Evolutionary conservation across 2,797 vertebrate species (phyloP).

Genomic region (Pagetopsis macropterus): DNA sequence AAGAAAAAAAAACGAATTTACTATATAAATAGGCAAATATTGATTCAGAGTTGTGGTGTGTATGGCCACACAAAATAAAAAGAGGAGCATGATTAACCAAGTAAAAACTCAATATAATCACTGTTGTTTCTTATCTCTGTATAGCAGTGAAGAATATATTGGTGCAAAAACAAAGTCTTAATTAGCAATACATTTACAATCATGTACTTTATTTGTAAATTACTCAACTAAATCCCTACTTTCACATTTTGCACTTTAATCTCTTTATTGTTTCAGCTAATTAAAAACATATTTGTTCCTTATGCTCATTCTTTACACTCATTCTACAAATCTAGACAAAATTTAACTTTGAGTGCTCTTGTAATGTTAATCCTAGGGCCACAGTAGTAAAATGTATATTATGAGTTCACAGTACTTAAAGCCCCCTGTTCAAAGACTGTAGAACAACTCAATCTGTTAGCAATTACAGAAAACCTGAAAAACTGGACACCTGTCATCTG

Average conservation of each 20-base stretch:
- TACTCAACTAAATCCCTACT: background rate
- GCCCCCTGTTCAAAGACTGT: background rate
- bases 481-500: conserved; percentile 51
- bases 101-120: too few species aligned
- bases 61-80: background rate
- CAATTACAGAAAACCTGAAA: conserved; percentile 62
- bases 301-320: background rate
- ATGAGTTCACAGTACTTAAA: background rate
- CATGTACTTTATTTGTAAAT: background rate
- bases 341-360: background rate
- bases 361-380: background rate
- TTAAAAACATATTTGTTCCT: background rate
- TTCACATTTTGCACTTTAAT: background rate
- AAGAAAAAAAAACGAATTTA: background rate
- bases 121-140: too few species aligned
- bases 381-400: background rate
- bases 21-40: too few species aligned
- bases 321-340: background rate
- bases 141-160: background rate
- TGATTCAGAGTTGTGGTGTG: background rate
- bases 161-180: background rate
- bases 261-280: background rate
- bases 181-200: background rate
- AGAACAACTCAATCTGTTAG: background rate
- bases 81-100: background rate